Evolutionary conservation across 2,113 vertebrate species (phyloP).

Genomic region (Eupsittula cactorum): DNA sequence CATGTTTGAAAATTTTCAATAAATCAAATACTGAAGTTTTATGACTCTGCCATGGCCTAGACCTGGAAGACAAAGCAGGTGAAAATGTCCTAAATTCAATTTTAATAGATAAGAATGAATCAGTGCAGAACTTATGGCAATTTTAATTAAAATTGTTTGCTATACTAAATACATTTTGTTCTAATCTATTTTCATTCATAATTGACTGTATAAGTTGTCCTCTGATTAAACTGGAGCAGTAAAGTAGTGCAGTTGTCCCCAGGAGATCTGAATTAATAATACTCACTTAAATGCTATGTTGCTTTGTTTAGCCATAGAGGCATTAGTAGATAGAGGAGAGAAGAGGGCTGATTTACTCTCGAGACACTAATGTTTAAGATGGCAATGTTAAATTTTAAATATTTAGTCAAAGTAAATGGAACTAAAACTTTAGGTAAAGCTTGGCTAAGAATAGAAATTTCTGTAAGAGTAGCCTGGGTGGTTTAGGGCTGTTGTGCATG

Average conservation of each 20-base stretch:
- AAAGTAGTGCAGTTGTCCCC: constrained; percentile 25
- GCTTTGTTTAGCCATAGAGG: constrained; percentile 27
- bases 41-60: background rate
- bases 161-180: background rate
- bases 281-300: background rate
- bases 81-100: background rate
- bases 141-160: constrained; percentile 4
- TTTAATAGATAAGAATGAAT: background rate
- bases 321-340: background rate
- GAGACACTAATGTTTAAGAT: background rate
- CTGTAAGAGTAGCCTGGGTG: background rate
- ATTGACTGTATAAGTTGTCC: background rate
- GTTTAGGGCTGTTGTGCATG: background rate
- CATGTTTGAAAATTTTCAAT: background rate
- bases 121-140: background rate
- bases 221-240: constrained; percentile 31
- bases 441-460: background rate
- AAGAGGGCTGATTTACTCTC: background rate
- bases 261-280: constrained; percentile 47
- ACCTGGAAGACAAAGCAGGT: background rate
- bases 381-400: background rate
- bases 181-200: constrained; percentile 15
- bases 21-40: background rate
- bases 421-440: background rate
- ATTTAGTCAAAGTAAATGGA: background rate